Percentiles rank a stretch among this genome's conserved stretches.
phyloP scores from a whole-genome alignment of 2,888 invertebrate species.

The Tetrapedia diversipes region DNA sequence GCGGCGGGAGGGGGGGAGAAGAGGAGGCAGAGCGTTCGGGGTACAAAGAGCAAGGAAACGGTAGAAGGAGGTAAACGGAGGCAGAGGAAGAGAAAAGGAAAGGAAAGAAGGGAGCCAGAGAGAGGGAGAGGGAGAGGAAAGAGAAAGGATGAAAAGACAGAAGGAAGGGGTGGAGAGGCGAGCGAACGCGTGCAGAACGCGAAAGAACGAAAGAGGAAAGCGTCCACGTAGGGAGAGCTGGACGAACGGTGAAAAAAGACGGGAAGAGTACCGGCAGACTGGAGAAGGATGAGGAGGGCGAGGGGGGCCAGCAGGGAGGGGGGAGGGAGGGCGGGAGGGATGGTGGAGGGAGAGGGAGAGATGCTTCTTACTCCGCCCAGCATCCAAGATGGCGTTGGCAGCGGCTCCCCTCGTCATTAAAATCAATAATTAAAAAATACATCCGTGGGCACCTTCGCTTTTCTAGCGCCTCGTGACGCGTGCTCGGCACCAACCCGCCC shows the following conservation, averaged over 20 bases:
- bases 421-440: slow-evolving; percentile 83
- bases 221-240: slow-evolving; percentile 49
- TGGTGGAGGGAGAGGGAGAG: slow-evolving; percentile 66
- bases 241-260: slow-evolving; percentile 53
- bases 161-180: slow-evolving; percentile 44
- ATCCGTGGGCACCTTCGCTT: slow-evolving; percentile 82
- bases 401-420: slow-evolving; percentile 82
- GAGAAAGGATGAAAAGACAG: slow-evolving; percentile 56
- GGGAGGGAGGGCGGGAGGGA: slow-evolving; percentile 55
- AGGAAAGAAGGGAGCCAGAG: too few species aligned
- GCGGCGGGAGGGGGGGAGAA: not conserved
- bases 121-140: slow-evolving; percentile 26
- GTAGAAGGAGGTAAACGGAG: slow-evolving; percentile 48
- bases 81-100: slow-evolving; percentile 11
- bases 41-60: slow-evolving; percentile 47
- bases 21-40: slow-evolving; percentile 14
- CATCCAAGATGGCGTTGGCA: slow-evolving; percentile 83
- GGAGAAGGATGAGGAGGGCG: slow-evolving; percentile 54
- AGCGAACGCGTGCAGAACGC: slow-evolving; percentile 40
- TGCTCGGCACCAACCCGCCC: slow-evolving; percentile 71
- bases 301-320: slow-evolving; percentile 42
- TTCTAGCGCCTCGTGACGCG: slow-evolving; percentile 80
- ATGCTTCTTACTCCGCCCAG: slow-evolving; percentile 83
- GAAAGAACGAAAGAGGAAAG: slow-evolving; percentile 58
- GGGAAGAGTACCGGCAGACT: slow-evolving; percentile 40